These are phyloP conservation scores for Heliangelus exortis DNA, from an alignment of 2,797 vertebrate genomes.

Conservation along the genomic window DNA sequence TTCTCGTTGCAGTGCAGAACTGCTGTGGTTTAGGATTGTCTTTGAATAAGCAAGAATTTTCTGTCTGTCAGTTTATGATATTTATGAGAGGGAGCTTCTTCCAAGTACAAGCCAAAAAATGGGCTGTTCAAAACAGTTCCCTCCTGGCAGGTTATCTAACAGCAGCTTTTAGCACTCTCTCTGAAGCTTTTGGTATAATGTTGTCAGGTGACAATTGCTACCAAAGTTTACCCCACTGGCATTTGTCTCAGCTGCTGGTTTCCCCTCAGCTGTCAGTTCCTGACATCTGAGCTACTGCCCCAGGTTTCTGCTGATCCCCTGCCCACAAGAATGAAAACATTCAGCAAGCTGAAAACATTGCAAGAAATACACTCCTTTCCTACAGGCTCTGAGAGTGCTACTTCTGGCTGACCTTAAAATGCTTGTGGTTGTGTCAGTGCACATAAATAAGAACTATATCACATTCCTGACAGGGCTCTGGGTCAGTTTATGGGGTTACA, in stretches of 20 bases:
- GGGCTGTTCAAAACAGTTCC: neutral
- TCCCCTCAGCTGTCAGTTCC: neutral
- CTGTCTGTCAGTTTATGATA: neutral
- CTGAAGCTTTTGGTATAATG: neutral
- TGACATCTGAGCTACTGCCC: neutral
- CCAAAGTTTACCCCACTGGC: neutral
- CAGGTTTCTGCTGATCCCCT: neutral
- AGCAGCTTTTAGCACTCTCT: neutral
- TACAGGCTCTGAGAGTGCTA: neutral
- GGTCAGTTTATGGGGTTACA: neutral
- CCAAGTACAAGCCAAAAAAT: neutral
- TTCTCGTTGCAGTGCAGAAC: neutral
- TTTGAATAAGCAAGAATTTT: neutral
- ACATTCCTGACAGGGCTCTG: neutral
- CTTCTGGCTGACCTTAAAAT: neutral
- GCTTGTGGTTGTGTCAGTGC: neutral
- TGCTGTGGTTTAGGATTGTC: neutral
- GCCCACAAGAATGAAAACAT: neutral
- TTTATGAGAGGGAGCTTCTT: neutral
- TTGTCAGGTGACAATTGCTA: neutral
- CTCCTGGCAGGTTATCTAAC: neutral
- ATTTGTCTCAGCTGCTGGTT: neutral
- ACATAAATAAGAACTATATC: neutral
- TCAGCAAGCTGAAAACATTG: neutral
- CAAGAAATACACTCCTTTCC: neutral